Evolutionary conservation across 2,113 vertebrate genomes (phyloP).

Genomic region (Chloroceryle aenea): DNA sequence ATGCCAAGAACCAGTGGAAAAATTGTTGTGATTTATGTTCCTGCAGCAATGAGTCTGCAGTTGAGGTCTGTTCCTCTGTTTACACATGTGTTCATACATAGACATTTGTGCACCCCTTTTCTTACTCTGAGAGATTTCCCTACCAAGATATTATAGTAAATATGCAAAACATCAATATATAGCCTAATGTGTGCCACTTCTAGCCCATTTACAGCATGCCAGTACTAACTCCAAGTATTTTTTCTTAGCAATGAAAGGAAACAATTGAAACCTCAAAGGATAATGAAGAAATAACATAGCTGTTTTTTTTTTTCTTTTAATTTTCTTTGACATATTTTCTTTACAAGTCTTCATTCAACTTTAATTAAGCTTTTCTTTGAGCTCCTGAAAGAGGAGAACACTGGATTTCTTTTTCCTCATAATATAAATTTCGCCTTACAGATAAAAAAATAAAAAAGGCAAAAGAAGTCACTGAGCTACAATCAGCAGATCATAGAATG

Average conservation of each 20-base stretch:
- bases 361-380: conserved; percentile 47
- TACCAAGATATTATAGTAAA: neutral
- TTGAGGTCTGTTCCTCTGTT: neutral
- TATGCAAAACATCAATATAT: neutral
- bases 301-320: neutral
- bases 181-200: neutral
- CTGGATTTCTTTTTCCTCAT: neutral
- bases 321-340: neutral
- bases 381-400: neutral
- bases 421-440: neutral
- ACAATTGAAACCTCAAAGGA: neutral
- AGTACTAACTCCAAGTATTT: neutral
- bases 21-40: neutral
- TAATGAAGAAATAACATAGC: neutral
- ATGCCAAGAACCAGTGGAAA: rapidly evolving
- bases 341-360: conserved; percentile 5
- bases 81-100: rapidly evolving
- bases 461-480: neutral
- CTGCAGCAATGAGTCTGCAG: neutral
- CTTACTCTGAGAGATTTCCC: neutral
- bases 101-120: neutral
- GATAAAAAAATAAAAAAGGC: neutral
- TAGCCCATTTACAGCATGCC: neutral
- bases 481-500: conserved; percentile 7
- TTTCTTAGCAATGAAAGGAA: neutral